These are phyloP conservation scores for Oreochromis tanganicae DNA, from an alignment of 2,113 vertebrate genomes.

Conservation along the genomic window DNA sequence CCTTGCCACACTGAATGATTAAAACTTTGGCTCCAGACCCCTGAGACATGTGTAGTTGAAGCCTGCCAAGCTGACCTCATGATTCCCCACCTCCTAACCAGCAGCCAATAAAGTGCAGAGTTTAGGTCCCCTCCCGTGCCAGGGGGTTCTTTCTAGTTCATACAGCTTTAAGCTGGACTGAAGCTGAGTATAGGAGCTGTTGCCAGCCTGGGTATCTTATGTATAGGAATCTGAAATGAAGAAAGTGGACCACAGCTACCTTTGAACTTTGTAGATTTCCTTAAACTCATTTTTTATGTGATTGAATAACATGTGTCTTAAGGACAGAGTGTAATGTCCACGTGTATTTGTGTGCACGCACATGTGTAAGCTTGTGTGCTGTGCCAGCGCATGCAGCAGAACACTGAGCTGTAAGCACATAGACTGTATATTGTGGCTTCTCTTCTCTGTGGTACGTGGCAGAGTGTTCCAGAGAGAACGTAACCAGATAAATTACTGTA, in stretches of 20 bases:
- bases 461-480: neutral
- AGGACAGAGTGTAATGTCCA: neutral
- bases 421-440: neutral
- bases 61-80: neutral
- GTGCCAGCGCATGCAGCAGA: neutral
- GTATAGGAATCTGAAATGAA: neutral
- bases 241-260: neutral
- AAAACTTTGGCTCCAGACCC: neutral
- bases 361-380: neutral
- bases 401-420: neutral
- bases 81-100: slow-evolving; percentile 15
- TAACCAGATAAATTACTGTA: neutral
- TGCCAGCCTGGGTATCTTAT: neutral
- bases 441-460: neutral
- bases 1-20: neutral
- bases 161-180: slow-evolving; percentile 8
- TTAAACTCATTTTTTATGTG: neutral
- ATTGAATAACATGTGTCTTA: neutral
- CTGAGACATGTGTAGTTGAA: neutral
- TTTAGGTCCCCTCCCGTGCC: slow-evolving; percentile 1
- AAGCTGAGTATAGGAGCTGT: neutral
- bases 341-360: neutral
- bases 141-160: slow-evolving; percentile 34
- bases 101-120: slow-evolving; percentile 48
- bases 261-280: neutral